Conservation (phyloP, 1,140 invertebrate genomes). For the Xylocopa sonorina region DNA sequence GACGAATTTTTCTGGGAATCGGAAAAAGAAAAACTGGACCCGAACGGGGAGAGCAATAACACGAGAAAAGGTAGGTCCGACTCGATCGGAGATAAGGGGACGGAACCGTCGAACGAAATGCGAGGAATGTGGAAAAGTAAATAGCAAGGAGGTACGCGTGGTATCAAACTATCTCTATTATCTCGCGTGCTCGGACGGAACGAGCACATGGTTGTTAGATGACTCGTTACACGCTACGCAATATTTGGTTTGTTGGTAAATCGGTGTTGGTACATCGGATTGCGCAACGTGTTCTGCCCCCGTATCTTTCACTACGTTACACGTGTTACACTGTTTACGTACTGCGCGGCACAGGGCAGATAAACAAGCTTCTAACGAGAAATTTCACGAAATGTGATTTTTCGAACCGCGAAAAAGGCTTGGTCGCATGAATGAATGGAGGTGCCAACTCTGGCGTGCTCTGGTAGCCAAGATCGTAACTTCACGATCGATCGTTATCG, state of each 20-base stretch:
- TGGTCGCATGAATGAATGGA: constrained; percentile 36
- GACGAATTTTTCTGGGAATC: constrained; percentile 16
- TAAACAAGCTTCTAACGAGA: constrained; percentile 18
- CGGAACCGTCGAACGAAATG: background rate
- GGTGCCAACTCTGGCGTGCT: background rate
- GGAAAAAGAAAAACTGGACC: constrained; percentile 21
- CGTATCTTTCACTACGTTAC: constrained; percentile 15
- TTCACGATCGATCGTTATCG: constrained; percentile 19
- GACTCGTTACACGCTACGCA: background rate
- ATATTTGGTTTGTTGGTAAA: background rate
- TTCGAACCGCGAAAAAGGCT: background rate
- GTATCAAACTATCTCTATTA: constrained; percentile 11
- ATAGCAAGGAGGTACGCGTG: background rate
- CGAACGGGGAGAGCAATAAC: constrained; percentile 36
- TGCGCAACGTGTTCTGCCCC: constrained; percentile 4
- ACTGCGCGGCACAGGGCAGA: constrained; percentile 12
- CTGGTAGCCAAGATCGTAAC: background rate
- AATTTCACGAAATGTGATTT: constrained; percentile 17
- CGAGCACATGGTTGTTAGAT: background rate
- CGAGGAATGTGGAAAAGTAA: constrained; percentile 19
- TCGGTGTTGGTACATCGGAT: background rate
- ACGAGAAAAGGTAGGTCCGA: constrained; percentile 14
- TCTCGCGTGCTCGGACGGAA: background rate
- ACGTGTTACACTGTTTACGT: background rate
- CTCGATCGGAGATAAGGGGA: constrained; percentile 39